Base-by-base conservation (phyloP, 1,140 invertebrate species). In the Papilio helenus region DNA sequence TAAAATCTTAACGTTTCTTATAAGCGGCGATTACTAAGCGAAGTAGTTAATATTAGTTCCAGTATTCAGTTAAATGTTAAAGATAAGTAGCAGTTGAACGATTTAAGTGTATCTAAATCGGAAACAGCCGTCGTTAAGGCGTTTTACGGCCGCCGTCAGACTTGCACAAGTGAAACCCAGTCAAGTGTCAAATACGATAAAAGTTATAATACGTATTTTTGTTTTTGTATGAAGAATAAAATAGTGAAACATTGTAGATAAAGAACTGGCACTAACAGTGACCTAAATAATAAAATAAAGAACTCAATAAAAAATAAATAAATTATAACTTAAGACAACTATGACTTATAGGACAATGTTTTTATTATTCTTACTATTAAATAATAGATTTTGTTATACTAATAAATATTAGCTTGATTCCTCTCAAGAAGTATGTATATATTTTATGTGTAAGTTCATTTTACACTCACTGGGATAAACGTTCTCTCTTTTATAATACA, bases 61-160 rank as follows among this genome's bases (percentile, higher is more conserved):
- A 39, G 34, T 34, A 34, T 39, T 46, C 12, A 2, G 7, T 12
- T 16, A 46, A 34, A 16, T 68, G 29, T 34, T 34, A 68, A 68
- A 68, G 26, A 68, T 68, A 68, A 68, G 61, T 18, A 29, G 61
- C 61, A 18, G 61, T 68, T 68, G 12, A 68, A 10, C 12, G 61
- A 68, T 68, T 68, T 68, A 68, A 68, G 26, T 68, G 10, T 68
- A 68, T 68, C 26, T 26, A 68, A 68, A 68, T 68, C 26, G 61
- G 61, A 68, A 34, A 34, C 61, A 68, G 61, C 26, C 61, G 26
- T 68, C 61, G 61, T 68, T 68, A 68, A 68, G 10, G 14, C 26
- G 2, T 29, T 68, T 68, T 68, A 68, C 61, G 23, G 26, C 58
- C 55, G 55, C 58, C 14, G 61, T 68, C 26, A 68, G 14, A 14